Evolutionary conservation across 2,797 vertebrate genomes (phyloP).

Genomic region (Rhinoraja longicauda): DNA sequence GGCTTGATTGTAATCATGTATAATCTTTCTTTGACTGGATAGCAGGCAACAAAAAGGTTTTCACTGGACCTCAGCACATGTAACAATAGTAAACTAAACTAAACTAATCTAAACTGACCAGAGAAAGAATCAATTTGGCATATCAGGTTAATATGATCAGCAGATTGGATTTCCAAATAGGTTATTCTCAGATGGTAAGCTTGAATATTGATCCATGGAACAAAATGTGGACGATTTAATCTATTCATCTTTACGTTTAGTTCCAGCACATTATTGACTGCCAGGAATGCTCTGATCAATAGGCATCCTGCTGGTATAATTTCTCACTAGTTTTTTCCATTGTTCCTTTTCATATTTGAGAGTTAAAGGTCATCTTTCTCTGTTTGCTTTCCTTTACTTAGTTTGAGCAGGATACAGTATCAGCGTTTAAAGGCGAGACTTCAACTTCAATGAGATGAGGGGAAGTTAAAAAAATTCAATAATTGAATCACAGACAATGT

Average conservation of each 20-base stretch:
- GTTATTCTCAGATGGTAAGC: background rate
- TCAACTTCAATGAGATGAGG: too few relatives aligned
- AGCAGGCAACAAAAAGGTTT: too few relatives aligned
- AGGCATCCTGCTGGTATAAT: background rate
- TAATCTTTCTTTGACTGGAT: too few relatives aligned
- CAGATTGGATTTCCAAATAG: background rate
- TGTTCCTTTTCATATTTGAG: background rate
- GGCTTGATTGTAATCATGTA: too few relatives aligned
- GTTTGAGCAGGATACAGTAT: background rate
- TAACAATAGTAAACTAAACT: too few relatives aligned
- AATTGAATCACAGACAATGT: too few relatives aligned
- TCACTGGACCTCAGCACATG: too few relatives aligned
- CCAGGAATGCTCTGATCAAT: background rate
- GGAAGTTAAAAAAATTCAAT: too few relatives aligned
- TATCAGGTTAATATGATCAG: background rate
- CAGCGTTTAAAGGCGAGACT: too few relatives aligned
- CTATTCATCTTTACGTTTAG: constrained; percentile 9
- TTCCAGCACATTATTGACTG: background rate
- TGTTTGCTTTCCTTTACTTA: background rate
- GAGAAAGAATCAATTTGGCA: background rate
- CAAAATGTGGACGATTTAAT: background rate
- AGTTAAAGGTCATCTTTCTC: background rate
- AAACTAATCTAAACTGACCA: background rate
- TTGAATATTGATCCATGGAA: background rate
- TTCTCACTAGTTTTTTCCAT: background rate